Conservation (phyloP, 2,797 vertebrate genomes). For the Sitta carolinensis region DNA sequence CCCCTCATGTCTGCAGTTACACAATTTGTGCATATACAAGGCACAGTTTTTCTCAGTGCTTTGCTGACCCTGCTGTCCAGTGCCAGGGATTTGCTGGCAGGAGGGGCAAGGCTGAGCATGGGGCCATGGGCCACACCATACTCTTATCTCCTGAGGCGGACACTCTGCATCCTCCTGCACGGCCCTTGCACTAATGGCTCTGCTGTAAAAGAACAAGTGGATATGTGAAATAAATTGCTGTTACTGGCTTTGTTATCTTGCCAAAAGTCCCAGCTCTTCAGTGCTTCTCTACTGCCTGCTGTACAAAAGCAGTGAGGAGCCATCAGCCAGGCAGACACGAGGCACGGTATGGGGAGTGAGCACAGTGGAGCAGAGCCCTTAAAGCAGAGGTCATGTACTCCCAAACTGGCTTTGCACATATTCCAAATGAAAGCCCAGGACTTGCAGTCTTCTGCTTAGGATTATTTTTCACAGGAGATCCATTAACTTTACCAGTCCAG, state of each 20-base stretch:
- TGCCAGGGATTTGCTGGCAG: not conserved
- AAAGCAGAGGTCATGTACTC: not conserved
- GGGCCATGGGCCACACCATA: not conserved
- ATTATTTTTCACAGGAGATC: not conserved
- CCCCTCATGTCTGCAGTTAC: not conserved
- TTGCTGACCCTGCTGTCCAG: not conserved
- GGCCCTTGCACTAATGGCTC: not conserved
- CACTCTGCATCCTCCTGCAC: not conserved
- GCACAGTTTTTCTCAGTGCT: not conserved
- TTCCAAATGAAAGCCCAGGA: not conserved
- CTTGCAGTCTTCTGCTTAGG: not conserved
- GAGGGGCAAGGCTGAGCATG: not conserved
- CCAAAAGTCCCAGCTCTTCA: not conserved
- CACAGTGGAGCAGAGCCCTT: not conserved
- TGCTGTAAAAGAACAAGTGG: not conserved
- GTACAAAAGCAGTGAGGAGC: not conserved
- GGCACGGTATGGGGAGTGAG: not conserved
- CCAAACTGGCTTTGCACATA: not conserved
- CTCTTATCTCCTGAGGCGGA: not conserved
- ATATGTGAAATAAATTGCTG: not conserved
- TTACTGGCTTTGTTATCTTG: not conserved
- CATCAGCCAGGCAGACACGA: not conserved
- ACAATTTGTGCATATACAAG: not conserved
- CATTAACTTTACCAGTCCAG: not conserved
- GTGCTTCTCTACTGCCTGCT: fast-evolving